phyloP scores from a whole-genome alignment of 2,113 vertebrate genomes.

The Alouatta palliata region DNA sequence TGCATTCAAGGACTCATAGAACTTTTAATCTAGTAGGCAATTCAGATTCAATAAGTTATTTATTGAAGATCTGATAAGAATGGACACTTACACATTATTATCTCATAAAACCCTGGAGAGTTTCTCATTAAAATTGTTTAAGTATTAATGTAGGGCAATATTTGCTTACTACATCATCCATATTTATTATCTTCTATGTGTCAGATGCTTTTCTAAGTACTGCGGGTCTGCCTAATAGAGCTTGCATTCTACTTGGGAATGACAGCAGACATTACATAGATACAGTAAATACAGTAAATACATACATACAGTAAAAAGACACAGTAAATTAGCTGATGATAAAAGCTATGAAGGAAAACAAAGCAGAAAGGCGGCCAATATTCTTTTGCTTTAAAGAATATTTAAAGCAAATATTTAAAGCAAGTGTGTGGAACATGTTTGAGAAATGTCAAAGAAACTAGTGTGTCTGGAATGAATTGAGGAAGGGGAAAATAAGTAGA shows the following conservation, averaged over 20 bases:
- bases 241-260: background rate
- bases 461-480: background rate
- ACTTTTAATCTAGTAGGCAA: background rate
- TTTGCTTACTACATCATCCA: background rate
- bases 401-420: constrained; percentile 43
- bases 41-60: constrained; percentile 41
- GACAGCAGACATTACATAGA: constrained; percentile 10
- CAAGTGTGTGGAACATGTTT: background rate
- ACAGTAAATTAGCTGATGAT: background rate
- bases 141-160: background rate
- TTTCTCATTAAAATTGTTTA: constrained; percentile 15
- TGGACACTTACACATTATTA: background rate
- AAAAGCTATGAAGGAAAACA: constrained; percentile 1
- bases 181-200: background rate
- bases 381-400: no score
- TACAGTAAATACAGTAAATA: no score
- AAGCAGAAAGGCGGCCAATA: no score
- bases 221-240: background rate
- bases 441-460: background rate
- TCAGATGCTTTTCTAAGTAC: background rate
- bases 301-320: no score
- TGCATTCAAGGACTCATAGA: background rate
- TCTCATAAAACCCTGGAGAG: background rate
- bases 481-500: background rate
- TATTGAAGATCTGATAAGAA: constrained; percentile 24